phyloP scores from a whole-genome alignment of 1,140 invertebrate genomes.

The Hormaphis cornu region DNA sequence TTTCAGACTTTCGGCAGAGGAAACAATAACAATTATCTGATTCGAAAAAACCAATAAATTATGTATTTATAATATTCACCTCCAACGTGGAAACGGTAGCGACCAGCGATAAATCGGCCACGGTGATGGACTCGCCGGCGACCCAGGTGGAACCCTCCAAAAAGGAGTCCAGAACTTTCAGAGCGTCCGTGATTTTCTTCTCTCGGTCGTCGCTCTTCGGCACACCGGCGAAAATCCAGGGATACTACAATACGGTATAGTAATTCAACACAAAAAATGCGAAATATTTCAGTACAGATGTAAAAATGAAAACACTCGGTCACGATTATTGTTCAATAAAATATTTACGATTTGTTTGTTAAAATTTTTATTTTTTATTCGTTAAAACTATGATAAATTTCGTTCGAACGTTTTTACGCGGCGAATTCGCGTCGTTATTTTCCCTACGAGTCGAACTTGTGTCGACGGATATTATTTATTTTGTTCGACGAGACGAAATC shows the following conservation, averaged over 20 bases:
- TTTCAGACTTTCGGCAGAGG: too few species aligned
- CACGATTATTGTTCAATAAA: neutral
- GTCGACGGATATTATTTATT: too few species aligned
- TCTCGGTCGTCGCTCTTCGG: conserved; percentile 54
- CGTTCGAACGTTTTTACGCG: too few species aligned
- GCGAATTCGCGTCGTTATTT: too few species aligned
- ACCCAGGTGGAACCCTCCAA: conserved; percentile 54
- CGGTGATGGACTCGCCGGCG: conserved; percentile 57
- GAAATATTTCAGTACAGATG: too few species aligned
- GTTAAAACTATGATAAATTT: too few species aligned
- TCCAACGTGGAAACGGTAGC: conserved; percentile 56
- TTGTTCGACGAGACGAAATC: too few species aligned
- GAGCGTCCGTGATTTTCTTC: conserved; percentile 52
- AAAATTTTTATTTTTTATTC: neutral
- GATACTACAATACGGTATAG: conserved; percentile 51
- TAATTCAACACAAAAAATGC: neutral
- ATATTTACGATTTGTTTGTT: neutral
- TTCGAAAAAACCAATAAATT: neutral
- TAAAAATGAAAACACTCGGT: too few species aligned
- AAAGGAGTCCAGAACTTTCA: conserved; percentile 58
- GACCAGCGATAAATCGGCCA: conserved; percentile 59
- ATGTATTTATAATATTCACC: conserved; percentile 40
- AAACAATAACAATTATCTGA: neutral
- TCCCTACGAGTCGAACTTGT: too few species aligned
- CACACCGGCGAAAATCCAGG: conserved; percentile 54